Evolutionary conservation across 2,797 vertebrate genomes (phyloP).

Genomic region (Phoeniculus purpureus): DNA sequence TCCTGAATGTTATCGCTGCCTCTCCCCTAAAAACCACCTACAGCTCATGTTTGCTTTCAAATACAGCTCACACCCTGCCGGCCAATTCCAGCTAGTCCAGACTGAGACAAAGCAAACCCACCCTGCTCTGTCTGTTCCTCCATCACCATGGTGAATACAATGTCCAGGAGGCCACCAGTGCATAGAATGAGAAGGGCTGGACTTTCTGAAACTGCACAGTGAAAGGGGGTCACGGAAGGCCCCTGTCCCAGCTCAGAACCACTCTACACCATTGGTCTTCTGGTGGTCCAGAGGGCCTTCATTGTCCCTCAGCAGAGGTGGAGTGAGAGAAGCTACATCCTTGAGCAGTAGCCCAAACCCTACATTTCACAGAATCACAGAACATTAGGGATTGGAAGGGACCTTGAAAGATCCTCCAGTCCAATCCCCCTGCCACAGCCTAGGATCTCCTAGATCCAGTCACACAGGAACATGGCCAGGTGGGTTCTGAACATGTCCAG

Average conservation of each 20-base stretch:
- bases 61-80: constrained; percentile 60
- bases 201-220: background rate
- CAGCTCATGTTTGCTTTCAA: constrained; percentile 56
- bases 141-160: background rate
- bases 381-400: no score
- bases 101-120: background rate
- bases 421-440: no score
- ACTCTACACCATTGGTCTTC: background rate
- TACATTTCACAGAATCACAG: background rate
- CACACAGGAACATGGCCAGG: no score
- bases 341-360: background rate
- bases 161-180: background rate
- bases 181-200: background rate
- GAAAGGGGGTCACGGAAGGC: background rate
- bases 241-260: background rate
- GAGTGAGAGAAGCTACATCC: background rate
- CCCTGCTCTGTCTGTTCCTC: background rate
- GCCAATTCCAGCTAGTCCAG: constrained; percentile 25
- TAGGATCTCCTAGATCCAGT: no score
- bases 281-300: background rate
- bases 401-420: no score
- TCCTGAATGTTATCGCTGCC: constrained; percentile 74
- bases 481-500: no score
- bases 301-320: background rate
- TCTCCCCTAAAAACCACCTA: constrained; percentile 51